These are phyloP conservation scores for Andrena hattorfiana DNA, from an alignment of 2,888 invertebrate genomes.

Conservation along the genomic window DNA sequence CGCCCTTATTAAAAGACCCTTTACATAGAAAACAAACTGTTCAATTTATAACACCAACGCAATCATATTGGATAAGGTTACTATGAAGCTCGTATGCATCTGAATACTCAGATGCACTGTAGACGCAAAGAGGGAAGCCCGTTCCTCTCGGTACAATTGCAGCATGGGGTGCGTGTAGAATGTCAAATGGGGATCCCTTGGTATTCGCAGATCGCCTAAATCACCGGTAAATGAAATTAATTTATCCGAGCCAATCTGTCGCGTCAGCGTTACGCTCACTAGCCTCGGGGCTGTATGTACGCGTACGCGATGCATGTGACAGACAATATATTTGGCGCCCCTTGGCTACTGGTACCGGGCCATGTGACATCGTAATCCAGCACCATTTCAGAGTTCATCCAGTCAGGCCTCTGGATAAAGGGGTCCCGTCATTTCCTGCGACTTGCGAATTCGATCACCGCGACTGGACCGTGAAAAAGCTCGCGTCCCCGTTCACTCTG, in stretches of 20 bases:
- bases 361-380: constrained; percentile 71
- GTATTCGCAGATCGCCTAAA: constrained; percentile 74
- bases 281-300: constrained; percentile 65
- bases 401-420: constrained; percentile 68
- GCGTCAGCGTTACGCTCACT: constrained; percentile 73
- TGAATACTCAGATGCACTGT: constrained; percentile 6
- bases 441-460: constrained; percentile 71
- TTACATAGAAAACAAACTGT: background rate
- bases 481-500: constrained; percentile 14
- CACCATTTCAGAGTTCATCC: constrained; percentile 71
- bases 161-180: constrained; percentile 59
- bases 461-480: constrained; percentile 62
- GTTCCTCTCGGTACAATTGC: constrained; percentile 16
- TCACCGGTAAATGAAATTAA: constrained; percentile 79
- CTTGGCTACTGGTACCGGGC: constrained; percentile 51
- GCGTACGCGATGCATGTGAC: constrained; percentile 76
- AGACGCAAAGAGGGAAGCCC: background rate
- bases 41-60: background rate
- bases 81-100: background rate
- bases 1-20: no score
- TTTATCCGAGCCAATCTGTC: constrained; percentile 79
- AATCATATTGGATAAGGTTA: background rate
- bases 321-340: constrained; percentile 75
- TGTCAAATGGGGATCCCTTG: constrained; percentile 68
- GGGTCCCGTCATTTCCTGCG: constrained; percentile 67